These are phyloP conservation scores for Amphimedon queenslandica DNA, from an alignment of 37 sponge, comb jelly and placozoan genomes.

Conservation along the genomic window DNA sequence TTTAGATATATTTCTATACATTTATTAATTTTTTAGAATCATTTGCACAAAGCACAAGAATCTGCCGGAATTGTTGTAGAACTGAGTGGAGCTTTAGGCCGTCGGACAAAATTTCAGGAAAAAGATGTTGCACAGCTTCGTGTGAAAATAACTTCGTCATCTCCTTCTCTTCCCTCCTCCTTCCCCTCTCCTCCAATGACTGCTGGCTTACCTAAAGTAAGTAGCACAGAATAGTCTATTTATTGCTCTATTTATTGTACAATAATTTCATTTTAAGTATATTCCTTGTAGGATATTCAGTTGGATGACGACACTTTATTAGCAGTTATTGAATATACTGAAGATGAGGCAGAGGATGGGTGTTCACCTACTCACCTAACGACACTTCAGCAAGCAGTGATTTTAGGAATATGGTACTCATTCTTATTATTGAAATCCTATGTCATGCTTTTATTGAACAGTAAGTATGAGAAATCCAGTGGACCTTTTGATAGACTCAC, in stretches of 20 bases:
- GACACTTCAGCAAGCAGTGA: conserved; percentile 69
- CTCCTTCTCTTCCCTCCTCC: not conserved
- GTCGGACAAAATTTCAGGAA: conserved; percentile 83
- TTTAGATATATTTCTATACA: not conserved
- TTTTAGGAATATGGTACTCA: conserved; percentile 59
- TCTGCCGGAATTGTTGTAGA: conserved; percentile 8
- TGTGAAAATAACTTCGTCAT: conserved; percentile 28
- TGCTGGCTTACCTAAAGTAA: conserved; percentile 5
- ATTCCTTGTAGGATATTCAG: conserved; percentile 36
- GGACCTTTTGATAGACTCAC: conserved; percentile 35
- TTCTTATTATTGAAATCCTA: not conserved
- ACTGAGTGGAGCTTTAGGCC: conserved; percentile 77
- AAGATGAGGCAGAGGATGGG: not conserved
- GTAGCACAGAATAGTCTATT: not conserved
- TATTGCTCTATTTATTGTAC: not conserved
- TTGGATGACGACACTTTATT: conserved; percentile 77
- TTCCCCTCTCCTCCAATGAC: not conserved
- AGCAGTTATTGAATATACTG: conserved; percentile 52
- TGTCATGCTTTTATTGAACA: conserved; percentile 1
- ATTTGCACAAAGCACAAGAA: conserved; percentile 32
- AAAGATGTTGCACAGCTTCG: conserved; percentile 71
- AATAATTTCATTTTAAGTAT: not conserved
- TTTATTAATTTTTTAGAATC: conserved; percentile 23
- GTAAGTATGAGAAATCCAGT: conserved; percentile 11
- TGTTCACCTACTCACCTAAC: conserved; percentile 11